Evolutionary conservation across 1,140 invertebrate species (phyloP).

Genomic region (Zaprionus africanus): DNA sequence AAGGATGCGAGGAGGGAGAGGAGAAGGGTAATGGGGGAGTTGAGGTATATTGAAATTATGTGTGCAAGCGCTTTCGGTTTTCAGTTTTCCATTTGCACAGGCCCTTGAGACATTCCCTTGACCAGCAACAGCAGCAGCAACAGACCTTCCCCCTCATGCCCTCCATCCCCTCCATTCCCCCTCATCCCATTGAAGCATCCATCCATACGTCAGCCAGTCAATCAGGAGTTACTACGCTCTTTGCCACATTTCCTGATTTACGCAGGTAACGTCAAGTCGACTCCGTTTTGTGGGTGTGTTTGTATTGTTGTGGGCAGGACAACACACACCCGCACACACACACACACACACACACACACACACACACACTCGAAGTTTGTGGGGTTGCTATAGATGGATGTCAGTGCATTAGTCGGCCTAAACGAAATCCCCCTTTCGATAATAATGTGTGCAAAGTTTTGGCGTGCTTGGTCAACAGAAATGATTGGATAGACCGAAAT

Average conservation of each 20-base stretch:
- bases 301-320: conserved; percentile 71
- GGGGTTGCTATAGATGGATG: conserved; percentile 41
- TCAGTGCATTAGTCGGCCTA: conserved; percentile 47
- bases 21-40: neutral
- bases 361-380: conserved; percentile 16
- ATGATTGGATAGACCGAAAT: conserved; percentile 50
- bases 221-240: conserved; percentile 54
- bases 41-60: conserved; percentile 51
- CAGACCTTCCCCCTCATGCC: neutral
- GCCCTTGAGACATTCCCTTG: conserved; percentile 56
- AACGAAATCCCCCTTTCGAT: conserved; percentile 42
- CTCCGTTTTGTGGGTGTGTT: conserved; percentile 49
- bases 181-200: conserved; percentile 12
- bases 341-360: neutral
- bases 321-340: conserved; percentile 23
- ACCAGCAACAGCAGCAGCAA: conserved; percentile 48
- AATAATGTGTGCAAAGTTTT: conserved; percentile 48
- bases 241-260: conserved; percentile 73
- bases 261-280: conserved; percentile 63
- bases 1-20: neutral
- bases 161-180: neutral
- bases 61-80: conserved; percentile 43
- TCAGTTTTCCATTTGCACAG: conserved; percentile 58
- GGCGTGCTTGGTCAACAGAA: conserved; percentile 51
- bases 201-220: conserved; percentile 65